Evolutionary conservation across 2,888 invertebrate species (phyloP), one percentile per base, ranked within the genome.

Genomic region (Anoplius nigerrimus): DNA sequence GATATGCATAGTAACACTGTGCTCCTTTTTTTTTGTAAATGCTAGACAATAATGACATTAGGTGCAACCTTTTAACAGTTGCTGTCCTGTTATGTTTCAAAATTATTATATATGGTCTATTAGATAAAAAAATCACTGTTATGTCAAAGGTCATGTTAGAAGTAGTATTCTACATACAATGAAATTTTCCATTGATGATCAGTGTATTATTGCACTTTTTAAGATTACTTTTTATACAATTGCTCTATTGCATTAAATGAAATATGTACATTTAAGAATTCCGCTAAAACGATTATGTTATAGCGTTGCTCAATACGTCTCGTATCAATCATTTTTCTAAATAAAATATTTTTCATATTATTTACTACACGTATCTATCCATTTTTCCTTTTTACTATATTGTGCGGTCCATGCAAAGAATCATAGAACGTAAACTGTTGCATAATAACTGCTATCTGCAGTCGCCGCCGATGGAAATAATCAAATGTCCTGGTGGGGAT

Each of bases 141-240:
- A 48, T 18, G 48, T 13, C 11, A 11, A 48, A 16, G 48, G 16
- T 48, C 5, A 18, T 16, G 48, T 16, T 48, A 48, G 20, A 22
- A 20, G 8, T 5, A 21, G 53, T 22, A 53, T 48, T 11, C 48
- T 8, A 48, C 65, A 57, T 53, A 20, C 3, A 27, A 53, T 42
- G 60, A 62, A 71, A 68, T 42, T 68, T 71, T 71, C 67, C 63
- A 61, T 45, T 62, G 15, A 45, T 20, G 61, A 68, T 64, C 68
- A 27, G 24, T 43, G 53, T 16, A 52, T 20, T 45, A 2, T 21
- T 11, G 22, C 55, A 55, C 20, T 55, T 27, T 61, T 42, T 27
- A 52, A 27, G 15, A 2, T 20, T 2, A 42, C 13, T 67, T 63
- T 64, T 63, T 62, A 11, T 2, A 16, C 11, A 13, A 34, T 34